Evolutionary conservation across 2,113 vertebrate species (phyloP), one percentile per base, ranked within the genome.

Genomic region (Taurulus bubalis): DNA sequence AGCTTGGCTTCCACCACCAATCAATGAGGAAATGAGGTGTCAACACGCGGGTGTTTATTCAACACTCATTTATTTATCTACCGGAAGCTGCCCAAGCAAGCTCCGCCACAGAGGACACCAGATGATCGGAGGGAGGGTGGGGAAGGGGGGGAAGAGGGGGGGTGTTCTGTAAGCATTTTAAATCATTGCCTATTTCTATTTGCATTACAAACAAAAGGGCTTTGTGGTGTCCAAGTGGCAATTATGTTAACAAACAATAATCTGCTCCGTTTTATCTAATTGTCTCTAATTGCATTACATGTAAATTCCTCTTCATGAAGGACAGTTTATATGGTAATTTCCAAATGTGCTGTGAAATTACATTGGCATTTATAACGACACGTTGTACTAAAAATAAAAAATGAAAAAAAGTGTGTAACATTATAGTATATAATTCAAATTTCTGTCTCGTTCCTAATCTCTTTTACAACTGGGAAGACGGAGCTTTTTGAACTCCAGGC

Each of bases 1-100:
- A 89, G 77, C 90, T 84, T 70, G 38, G 90, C 92, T 90, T 91
- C 92, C 89, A 89, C 86, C 87, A 91, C 92, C 92, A 94, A 95
- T 95, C 92, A 95, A 92, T 91, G 92, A 93, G 95, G 94, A 96
- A 95, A 95, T 94, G 93, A 95, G 93, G 90, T 94, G 95, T 96
- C 95, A 95, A 94, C 95, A 94, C 90, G 76, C 75, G 59, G 80
- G 75, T 94, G 92, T 96, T 95, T 95, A 93, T 92, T 94, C 91
- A 92, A 79, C 88, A 90, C 90, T 90, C 91, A 93, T 92, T 92
- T 94, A 94, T 95, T 94, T 95, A 92, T 87, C 91, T 93, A 89
- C 75, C 83, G 86, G 92, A 94, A 93, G 93, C 89, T 80, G 60
- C 83, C 53, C 53, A 56, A 79, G 69, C 84, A 71, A 74, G 78